phyloP scores from a whole-genome alignment of 2,888 invertebrate genomes.

The Carpatolechia fugitivella region DNA sequence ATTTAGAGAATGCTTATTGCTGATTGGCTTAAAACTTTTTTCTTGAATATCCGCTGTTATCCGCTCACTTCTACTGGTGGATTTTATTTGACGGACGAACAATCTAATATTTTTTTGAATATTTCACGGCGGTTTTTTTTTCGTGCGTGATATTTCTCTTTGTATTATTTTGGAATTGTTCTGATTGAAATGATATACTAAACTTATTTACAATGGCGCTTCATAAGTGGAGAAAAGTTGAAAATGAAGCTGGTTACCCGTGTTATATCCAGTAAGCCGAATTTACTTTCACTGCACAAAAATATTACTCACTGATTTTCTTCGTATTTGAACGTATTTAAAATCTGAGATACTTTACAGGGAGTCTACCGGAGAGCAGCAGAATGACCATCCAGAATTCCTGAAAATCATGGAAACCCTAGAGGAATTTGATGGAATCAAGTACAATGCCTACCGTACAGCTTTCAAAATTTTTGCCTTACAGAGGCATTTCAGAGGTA shows the following conservation, averaged over 20 bases:
- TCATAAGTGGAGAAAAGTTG: constrained; percentile 76
- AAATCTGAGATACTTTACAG: constrained; percentile 49
- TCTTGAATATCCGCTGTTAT: too few relatives aligned
- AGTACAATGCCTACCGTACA: constrained; percentile 87
- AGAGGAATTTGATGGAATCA: constrained; percentile 83
- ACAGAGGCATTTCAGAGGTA: constrained; percentile 81
- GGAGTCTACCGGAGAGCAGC: constrained; percentile 66
- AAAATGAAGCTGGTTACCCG: constrained; percentile 80
- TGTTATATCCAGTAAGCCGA: constrained; percentile 79
- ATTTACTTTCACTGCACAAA: constrained; percentile 47
- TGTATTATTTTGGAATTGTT: neutral
- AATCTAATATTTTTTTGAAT: constrained; percentile 37
- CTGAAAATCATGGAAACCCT: constrained; percentile 76
- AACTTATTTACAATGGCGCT: constrained; percentile 40
- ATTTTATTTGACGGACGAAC: neutral
- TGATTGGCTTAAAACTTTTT: neutral
- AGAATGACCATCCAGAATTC: constrained; percentile 82
- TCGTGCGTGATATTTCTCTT: constrained; percentile 7
- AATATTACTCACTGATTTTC: neutral
- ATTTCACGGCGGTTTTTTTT: constrained; percentile 43
- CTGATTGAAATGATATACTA: neutral
- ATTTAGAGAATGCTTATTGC: neutral
- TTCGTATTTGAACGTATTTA: constrained; percentile 3
- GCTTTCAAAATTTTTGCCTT: constrained; percentile 82
- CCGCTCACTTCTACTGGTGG: neutral